phyloP scores from a whole-genome alignment of 1,140 invertebrate species.

The Notospermus geniculatus region DNA sequence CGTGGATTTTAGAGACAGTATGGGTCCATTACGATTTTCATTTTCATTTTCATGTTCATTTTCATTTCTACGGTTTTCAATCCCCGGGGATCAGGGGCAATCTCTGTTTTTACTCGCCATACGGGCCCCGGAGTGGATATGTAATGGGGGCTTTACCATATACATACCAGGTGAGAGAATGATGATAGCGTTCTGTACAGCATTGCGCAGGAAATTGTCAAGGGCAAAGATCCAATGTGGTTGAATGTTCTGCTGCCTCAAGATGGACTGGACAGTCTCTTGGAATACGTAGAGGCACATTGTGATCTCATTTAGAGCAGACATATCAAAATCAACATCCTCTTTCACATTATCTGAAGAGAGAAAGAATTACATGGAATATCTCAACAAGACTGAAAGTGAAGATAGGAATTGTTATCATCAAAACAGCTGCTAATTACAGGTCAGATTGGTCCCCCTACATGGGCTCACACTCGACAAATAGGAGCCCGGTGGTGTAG shows the following conservation, averaged over 20 bases:
- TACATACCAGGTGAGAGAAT: constrained; percentile 80
- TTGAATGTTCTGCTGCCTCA: constrained; percentile 90
- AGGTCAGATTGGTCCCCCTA: no score
- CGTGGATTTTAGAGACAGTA: no score
- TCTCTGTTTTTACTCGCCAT: no score
- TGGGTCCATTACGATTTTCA: no score
- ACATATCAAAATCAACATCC: constrained; percentile 45
- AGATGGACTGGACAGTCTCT: constrained; percentile 76
- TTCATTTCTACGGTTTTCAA: no score
- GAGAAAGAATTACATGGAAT: not conserved
- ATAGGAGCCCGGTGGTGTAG: no score
- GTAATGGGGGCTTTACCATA: no score
- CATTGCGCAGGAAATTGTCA: constrained; percentile 86
- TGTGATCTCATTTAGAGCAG: constrained; percentile 84
- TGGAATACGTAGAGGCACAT: constrained; percentile 90
- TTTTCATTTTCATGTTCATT: no score
- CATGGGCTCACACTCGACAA: no score
- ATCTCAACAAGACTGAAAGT: not conserved
- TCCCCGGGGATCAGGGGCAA: no score
- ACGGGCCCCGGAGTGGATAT: no score
- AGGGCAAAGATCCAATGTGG: constrained; percentile 99
- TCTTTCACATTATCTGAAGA: constrained; percentile 39
- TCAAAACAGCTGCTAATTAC: no score
- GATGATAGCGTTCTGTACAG: constrained; percentile 89
- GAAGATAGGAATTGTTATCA: not conserved